Evolutionary conservation across 2,113 vertebrate species (phyloP), one percentile per base, ranked within the genome.

Genomic region (Toxostoma redivivum): DNA sequence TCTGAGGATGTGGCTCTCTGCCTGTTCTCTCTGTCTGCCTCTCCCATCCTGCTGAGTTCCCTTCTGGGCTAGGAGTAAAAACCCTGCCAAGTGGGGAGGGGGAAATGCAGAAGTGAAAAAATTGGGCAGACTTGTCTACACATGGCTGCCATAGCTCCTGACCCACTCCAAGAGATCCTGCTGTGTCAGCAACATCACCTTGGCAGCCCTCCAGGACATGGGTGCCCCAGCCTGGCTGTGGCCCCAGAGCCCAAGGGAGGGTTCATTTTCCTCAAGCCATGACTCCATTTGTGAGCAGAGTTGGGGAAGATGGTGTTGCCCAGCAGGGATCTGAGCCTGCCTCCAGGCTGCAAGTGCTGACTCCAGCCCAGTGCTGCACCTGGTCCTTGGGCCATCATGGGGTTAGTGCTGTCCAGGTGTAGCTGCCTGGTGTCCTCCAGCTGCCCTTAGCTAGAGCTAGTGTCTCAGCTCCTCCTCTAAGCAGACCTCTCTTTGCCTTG

Each of bases 1-100:
- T 93, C 48, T 62, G 51, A 85, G 92, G 64, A 81, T 2, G 17
- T 92, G 84, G 94, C 79, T 73, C 44, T 88, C 72, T 94, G 95
- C 92, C 90, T 11, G 3, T 88, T 93, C 65, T 76, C 31, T 92
- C 84, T 25, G 70, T 86, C 86, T 90, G 81, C 81, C 67, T 95
- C 74, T 94, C 65, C 69, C 79, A 47, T 93, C 83, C 91, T 25
- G 45, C 72, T 81, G 79, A 94, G 64, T 73, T 97, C 82, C 44
- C 33, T 91, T 71, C 76, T 86, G 45, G 53, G 44, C 65, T 88
- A 44, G 66, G 58, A 96, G 66, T 81, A 48, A 85, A 76, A 91
- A 15, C 45, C n/a, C 28, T 92, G 64, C 79, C 93, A 95, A 95
- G 42, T 60, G 80, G 65, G 61, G 80, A 90, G 86, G 67, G 76